Conservation (phyloP, 2,888 invertebrate genomes). For the Drosophila prolongata region DNA sequence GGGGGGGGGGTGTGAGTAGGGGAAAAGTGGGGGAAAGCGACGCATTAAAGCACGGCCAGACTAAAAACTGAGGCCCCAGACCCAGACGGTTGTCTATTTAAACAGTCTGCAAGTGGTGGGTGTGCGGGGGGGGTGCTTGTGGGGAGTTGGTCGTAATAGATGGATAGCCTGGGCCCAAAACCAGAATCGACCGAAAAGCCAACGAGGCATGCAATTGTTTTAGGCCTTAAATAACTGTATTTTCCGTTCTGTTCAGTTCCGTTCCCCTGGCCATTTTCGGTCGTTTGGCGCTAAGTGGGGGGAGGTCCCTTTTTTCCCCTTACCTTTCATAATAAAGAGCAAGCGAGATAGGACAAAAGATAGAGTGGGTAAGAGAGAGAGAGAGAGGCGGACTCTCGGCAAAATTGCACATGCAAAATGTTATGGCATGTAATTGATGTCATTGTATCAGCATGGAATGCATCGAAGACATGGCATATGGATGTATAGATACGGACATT, state of each 20-base stretch:
- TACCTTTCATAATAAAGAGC: not conserved
- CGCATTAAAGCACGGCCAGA: conserved; percentile 47
- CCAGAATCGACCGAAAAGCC: conserved; percentile 53
- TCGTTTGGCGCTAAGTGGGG: conserved; percentile 52
- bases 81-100: conserved; percentile 64
- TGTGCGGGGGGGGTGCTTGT: no score
- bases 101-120: conserved; percentile 43
- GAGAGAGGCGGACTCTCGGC: conserved; percentile 13
- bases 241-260: conserved; percentile 35
- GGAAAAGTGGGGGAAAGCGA: conserved; percentile 13
- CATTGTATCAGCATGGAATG: conserved; percentile 52
- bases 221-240: conserved; percentile 71
- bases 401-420: conserved; percentile 63
- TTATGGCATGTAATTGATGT: conserved; percentile 65
- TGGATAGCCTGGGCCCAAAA: conserved; percentile 20
- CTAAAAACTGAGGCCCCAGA: conserved; percentile 46
- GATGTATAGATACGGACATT: conserved; percentile 53
- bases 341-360: not conserved
- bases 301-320: conserved; percentile 31
- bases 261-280: conserved; percentile 17
- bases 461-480: conserved; percentile 48
- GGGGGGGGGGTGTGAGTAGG: not conserved
- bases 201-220: conserved; percentile 70
- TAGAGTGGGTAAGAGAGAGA: not conserved
- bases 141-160: not conserved